Conservation (phyloP, 2,113 vertebrate species). For the Gambusia holbrooki region DNA sequence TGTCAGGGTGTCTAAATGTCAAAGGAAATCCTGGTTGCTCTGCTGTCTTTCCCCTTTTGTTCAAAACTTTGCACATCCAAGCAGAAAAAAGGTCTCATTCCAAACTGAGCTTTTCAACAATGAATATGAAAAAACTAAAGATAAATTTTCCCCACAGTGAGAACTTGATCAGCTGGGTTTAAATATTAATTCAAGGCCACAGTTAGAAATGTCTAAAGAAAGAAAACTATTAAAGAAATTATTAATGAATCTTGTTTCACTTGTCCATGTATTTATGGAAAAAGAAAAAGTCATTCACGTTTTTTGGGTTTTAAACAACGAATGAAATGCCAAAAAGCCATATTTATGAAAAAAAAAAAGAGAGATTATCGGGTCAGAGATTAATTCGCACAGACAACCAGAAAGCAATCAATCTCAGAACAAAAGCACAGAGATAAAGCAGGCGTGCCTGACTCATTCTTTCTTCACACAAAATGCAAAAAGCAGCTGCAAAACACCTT, state of each 20-base stretch:
- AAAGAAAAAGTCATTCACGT: neutral
- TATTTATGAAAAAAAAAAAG: neutral
- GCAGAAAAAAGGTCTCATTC: constrained; percentile 33
- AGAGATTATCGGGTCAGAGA: neutral
- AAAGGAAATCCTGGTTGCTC: constrained; percentile 59
- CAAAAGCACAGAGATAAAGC: constrained; percentile 49
- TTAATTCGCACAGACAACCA: neutral
- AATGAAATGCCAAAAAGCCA: constrained; percentile 1
- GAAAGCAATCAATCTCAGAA: constrained; percentile 60
- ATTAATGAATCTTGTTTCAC: constrained; percentile 32
- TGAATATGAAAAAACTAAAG: constrained; percentile 19
- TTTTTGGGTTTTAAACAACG: constrained; percentile 2
- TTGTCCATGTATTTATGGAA: neutral
- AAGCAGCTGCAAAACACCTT: constrained; percentile 47
- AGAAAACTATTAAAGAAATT: constrained; percentile 38
- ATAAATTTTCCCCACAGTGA: constrained; percentile 31
- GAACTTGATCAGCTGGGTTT: constrained; percentile 47
- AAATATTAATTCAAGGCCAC: constrained; percentile 64
- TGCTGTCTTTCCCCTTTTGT: neutral
- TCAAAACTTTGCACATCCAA: constrained; percentile 44
- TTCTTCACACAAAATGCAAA: constrained; percentile 20
- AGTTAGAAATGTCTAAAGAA: constrained; percentile 46
- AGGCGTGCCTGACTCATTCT: constrained; percentile 23
- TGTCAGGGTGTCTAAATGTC: constrained; percentile 43
- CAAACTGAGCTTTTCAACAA: constrained; percentile 11